These are phyloP conservation scores for Ditylenchus dipsaci DNA, from an alignment of 1,140 invertebrate species.

Conservation along the genomic window DNA sequence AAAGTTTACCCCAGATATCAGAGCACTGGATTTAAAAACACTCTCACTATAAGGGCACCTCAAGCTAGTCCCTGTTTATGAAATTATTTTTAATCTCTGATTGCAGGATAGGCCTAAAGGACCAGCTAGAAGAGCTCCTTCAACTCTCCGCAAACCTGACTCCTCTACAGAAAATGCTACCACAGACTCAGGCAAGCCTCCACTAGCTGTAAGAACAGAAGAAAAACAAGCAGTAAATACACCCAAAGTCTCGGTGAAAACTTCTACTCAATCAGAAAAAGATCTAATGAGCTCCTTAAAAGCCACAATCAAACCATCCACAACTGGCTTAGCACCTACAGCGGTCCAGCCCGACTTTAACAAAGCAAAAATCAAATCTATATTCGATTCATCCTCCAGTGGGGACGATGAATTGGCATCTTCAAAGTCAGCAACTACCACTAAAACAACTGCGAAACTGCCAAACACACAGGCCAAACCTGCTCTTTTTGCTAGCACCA, in stretches of 20 bases:
- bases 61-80: background rate
- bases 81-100: background rate
- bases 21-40: no score
- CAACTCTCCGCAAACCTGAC: background rate
- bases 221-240: background rate
- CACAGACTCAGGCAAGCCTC: background rate
- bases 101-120: background rate
- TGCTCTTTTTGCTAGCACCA: no score
- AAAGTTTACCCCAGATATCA: no score
- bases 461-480: no score
- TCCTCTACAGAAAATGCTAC: background rate
- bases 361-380: background rate
- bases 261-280: background rate
- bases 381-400: background rate
- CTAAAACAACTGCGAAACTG: no score
- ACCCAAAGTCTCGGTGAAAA: background rate
- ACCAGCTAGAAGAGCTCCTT: background rate
- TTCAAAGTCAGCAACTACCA: background rate
- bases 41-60: no score
- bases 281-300: background rate
- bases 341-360: background rate
- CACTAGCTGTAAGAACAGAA: background rate
- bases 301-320: background rate
- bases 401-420: background rate
- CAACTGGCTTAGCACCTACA: background rate